Percentiles rank a stretch among this genome's conserved stretches.
Conservation (phyloP, 2,797 vertebrate species). For the Salarias fasciatus region DNA sequence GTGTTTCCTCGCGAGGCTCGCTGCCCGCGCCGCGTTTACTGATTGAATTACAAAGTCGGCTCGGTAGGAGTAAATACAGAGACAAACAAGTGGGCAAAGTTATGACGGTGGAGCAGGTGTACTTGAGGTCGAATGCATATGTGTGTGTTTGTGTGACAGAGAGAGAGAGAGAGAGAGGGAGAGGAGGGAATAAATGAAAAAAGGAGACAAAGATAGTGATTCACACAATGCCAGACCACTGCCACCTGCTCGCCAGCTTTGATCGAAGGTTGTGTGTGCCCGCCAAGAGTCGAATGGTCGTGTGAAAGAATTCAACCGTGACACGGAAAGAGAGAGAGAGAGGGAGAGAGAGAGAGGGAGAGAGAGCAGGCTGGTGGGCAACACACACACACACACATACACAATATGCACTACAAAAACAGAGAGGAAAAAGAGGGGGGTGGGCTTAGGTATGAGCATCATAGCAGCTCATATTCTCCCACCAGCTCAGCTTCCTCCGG, state of each 20-base stretch:
- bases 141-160: too few relatives aligned
- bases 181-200: not conserved
- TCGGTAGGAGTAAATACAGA: not conserved
- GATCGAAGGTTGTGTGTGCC: constrained; percentile 11
- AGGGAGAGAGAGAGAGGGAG: constrained; percentile 17
- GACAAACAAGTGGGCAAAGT: constrained; percentile 19
- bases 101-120: constrained; percentile 39
- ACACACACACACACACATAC: constrained; percentile 27
- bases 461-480: constrained; percentile 65
- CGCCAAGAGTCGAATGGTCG: constrained; percentile 1
- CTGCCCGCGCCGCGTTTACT: constrained; percentile 16
- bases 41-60: not conserved
- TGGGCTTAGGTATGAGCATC: constrained; percentile 59
- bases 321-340: constrained; percentile 16
- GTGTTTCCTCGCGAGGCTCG: constrained; percentile 4
- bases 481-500: constrained; percentile 51
- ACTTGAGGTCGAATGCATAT: constrained; percentile 29
- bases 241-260: constrained; percentile 51
- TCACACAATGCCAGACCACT: constrained; percentile 19
- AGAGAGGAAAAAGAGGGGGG: constrained; percentile 41
- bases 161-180: not conserved
- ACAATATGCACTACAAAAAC: constrained; percentile 20
- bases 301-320: constrained; percentile 66
- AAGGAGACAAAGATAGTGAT: not conserved
- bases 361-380: not conserved